Evolutionary conservation across 1,140 invertebrate species (phyloP).

Genomic region (Eubasilissa regina): DNA sequence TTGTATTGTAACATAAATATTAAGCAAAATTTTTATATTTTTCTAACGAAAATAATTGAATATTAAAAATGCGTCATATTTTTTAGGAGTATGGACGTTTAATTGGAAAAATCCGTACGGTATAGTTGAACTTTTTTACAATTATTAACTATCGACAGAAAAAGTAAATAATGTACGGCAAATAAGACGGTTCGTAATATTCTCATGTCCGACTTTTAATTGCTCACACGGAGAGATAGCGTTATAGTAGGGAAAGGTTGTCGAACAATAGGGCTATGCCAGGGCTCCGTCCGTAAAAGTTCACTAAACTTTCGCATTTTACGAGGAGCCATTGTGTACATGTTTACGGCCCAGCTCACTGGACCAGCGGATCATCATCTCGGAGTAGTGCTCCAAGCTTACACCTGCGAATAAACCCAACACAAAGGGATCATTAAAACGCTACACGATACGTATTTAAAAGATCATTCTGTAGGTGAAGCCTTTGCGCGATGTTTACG

Average conservation of each 20-base stretch:
- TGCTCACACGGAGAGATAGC: background rate
- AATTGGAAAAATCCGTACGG: no score
- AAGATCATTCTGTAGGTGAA: conserved; percentile 23
- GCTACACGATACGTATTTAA: conserved; percentile 20
- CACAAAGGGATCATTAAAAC: conserved; percentile 48
- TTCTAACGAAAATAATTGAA: no score
- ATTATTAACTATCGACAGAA: no score
- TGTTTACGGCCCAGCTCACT: conserved; percentile 21
- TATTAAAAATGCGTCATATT: no score
- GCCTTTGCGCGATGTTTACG: conserved; percentile 24
- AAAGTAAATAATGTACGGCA: no score
- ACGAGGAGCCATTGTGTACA: conserved; percentile 30
- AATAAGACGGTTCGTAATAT: background rate
- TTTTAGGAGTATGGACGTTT: no score
- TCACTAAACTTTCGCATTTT: conserved; percentile 38
- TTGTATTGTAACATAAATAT: no score
- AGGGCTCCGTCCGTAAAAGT: conserved; percentile 21
- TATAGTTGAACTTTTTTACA: no score
- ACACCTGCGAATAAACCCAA: conserved; percentile 41
- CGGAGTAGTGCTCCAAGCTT: conserved; percentile 6
- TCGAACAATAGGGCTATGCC: conserved; percentile 19
- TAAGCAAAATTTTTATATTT: no score
- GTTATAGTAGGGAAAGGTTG: conserved; percentile 22
- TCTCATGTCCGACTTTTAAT: conserved; percentile 24
- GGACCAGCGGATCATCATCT: conserved; percentile 34